These are phyloP conservation scores for Tonatia bakeri DNA, from an alignment of 2,113 vertebrate species.

Conservation along the genomic window DNA sequence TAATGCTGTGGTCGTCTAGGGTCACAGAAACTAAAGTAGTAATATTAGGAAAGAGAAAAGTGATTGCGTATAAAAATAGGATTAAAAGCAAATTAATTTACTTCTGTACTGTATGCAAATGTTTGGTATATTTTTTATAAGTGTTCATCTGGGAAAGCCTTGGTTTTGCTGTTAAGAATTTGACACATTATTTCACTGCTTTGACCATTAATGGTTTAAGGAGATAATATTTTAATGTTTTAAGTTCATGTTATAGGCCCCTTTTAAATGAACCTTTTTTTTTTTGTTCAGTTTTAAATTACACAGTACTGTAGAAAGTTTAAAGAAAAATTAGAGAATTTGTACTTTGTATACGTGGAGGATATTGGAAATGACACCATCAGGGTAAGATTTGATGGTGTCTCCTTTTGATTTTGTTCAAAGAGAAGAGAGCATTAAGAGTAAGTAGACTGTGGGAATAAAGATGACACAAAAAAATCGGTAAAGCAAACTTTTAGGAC, in stretches of 20 bases:
- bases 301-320: neutral
- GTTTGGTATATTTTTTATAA: neutral
- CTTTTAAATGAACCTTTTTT: conserved; percentile 18
- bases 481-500: neutral
- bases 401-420: neutral
- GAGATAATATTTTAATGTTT: conserved; percentile 17
- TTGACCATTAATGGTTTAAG: neutral
- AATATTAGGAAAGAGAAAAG: neutral
- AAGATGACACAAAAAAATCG: neutral
- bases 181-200: neutral
- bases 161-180: conserved; percentile 7
- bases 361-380: neutral
- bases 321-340: neutral
- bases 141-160: neutral
- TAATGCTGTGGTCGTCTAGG: neutral
- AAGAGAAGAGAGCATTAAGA: neutral
- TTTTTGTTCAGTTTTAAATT: conserved; percentile 9
- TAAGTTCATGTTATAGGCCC: neutral
- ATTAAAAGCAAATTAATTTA: neutral
- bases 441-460: neutral
- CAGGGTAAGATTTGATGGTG: neutral
- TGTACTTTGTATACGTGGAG: neutral
- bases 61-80: neutral
- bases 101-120: neutral
- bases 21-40: neutral